Evolutionary conservation across 2,113 vertebrate species (phyloP).

Genomic region (Archilochus colubris): DNA sequence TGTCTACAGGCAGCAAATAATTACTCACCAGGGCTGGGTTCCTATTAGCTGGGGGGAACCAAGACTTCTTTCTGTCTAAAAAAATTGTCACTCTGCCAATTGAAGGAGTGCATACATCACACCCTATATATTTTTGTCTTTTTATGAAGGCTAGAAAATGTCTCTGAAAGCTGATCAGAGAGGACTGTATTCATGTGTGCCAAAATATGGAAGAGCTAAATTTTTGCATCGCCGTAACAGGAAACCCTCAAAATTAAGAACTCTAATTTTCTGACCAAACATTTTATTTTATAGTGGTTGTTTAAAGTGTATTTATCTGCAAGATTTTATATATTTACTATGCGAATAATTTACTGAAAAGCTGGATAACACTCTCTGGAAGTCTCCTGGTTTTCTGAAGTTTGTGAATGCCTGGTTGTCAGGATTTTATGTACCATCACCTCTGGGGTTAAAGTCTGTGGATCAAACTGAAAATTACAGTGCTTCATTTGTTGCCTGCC

Average conservation of each 20-base stretch:
- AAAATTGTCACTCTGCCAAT: background rate
- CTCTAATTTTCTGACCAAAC: background rate
- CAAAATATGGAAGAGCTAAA: background rate
- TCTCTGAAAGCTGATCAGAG: background rate
- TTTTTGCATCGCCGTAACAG: background rate
- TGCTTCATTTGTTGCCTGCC: background rate
- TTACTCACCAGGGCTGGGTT: background rate
- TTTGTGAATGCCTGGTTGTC: constrained; percentile 7
- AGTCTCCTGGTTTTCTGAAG: background rate
- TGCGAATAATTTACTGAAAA: background rate
- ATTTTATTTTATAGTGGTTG: background rate
- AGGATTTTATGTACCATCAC: constrained; percentile 4
- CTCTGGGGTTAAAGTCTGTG: background rate
- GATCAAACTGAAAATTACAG: constrained; percentile 20
- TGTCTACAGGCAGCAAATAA: background rate
- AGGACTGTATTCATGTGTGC: background rate
- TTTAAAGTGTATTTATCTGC: background rate
- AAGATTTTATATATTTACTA: background rate
- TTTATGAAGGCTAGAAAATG: background rate
- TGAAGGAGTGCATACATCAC: background rate
- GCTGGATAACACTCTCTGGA: background rate
- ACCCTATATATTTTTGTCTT: background rate
- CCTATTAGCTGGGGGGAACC: background rate
- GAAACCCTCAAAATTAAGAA: background rate
- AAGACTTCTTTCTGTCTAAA: background rate